Evolutionary conservation across 2,113 vertebrate genomes (phyloP).

Genomic region (Cynoglossus semilaevis): DNA sequence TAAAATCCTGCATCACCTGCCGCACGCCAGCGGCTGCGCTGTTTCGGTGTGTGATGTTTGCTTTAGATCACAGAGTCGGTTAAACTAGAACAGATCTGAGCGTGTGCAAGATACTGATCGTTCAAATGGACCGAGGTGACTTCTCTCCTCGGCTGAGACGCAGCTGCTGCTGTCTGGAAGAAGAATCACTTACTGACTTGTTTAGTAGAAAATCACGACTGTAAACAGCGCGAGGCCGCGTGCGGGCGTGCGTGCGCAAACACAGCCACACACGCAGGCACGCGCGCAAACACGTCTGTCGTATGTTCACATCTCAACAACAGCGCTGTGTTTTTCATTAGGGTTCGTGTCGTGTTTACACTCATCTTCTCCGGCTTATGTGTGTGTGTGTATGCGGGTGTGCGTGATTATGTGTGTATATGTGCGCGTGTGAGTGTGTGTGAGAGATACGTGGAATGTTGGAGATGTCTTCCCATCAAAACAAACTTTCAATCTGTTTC

Average conservation of each 20-base stretch:
- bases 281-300: too few species aligned
- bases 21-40: neutral
- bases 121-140: neutral
- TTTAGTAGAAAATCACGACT: neutral
- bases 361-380: conserved; percentile 15
- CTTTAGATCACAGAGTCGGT: neutral
- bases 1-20: too few species aligned
- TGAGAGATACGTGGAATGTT: conserved; percentile 46
- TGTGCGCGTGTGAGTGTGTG: conserved; percentile 21
- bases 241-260: conserved; percentile 4
- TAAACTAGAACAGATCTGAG: neutral
- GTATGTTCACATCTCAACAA: conserved; percentile 40
- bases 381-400: conserved; percentile 21
- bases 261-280: conserved; percentile 4
- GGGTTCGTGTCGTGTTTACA: conserved; percentile 49
- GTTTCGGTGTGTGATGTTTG: neutral
- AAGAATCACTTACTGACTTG: conserved; percentile 1
- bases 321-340: conserved; percentile 43
- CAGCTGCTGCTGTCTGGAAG: neutral
- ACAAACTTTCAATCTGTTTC: conserved; percentile 70
- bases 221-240: neutral
- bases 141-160: neutral
- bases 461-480: conserved; percentile 55
- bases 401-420: conserved; percentile 1
- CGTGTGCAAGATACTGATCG: neutral